phyloP scores from a whole-genome alignment of 92 coral and sea anemone species.

The Epizoanthus scotinus region DNA sequence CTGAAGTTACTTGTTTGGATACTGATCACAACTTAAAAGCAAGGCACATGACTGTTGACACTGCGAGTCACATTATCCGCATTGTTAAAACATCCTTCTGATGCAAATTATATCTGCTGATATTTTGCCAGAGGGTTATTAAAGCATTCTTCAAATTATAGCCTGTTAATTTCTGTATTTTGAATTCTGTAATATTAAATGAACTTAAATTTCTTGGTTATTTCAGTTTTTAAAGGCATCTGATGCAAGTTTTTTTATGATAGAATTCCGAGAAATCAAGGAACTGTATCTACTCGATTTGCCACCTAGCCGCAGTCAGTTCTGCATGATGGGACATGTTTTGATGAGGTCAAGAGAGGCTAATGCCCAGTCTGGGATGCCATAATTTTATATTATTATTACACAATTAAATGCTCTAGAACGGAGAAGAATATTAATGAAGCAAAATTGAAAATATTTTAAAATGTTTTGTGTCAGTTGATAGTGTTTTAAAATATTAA shows the following conservation, averaged over 20 bases:
- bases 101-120: neutral
- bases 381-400: no score
- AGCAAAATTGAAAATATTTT: no score
- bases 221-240: neutral
- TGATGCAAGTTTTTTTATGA: neutral
- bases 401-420: no score
- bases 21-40: neutral
- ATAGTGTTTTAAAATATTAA: no score
- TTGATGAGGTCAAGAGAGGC: constrained; percentile 4
- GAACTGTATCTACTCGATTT: neutral
- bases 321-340: constrained; percentile 30
- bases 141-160: neutral
- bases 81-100: constrained; percentile 3
- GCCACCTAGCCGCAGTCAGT: neutral
- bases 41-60: constrained; percentile 2
- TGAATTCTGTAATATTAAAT: no score
- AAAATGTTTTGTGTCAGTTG: no score
- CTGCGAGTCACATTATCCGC: neutral
- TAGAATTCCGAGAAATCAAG: constrained; percentile 29
- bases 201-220: neutral
- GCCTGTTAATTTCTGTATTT: no score
- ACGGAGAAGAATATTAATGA: no score
- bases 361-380: neutral
- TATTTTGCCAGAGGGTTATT: no score
- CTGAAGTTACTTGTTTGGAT: neutral